These are phyloP conservation scores for Meloidogyne exigua DNA, from an alignment of 1,140 invertebrate species.

Conservation along the genomic window DNA sequence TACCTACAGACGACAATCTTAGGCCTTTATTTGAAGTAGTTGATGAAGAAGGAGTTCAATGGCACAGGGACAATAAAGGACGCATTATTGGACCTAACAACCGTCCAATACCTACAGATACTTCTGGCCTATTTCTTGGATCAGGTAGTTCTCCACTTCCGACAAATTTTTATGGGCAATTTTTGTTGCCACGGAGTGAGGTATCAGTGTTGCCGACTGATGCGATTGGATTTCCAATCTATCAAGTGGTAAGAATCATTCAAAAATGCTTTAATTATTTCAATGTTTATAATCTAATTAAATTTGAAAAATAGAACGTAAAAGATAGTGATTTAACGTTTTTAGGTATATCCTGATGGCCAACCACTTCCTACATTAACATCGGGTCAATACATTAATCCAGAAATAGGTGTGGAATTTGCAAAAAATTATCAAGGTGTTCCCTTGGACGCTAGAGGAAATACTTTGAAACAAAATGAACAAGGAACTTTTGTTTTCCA, in stretches of 20 bases:
- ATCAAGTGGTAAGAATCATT: background rate
- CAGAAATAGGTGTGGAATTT: constrained; percentile 35
- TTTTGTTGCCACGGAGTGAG: constrained; percentile 21
- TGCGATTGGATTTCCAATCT: background rate
- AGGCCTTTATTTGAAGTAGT: constrained; percentile 23
- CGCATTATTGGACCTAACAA: constrained; percentile 36
- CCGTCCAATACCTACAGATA: constrained; percentile 44
- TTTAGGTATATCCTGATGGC: constrained; percentile 38
- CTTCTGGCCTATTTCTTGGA: constrained; percentile 36
- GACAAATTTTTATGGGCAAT: constrained; percentile 41
- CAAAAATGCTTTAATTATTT: constrained; percentile 25
- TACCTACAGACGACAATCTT: constrained; percentile 21
- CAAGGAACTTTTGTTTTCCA: background rate
- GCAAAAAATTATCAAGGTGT: constrained; percentile 32
- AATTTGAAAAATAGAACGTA: too few species aligned
- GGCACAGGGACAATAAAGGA: constrained; percentile 3
- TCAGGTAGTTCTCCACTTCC: constrained; percentile 44
- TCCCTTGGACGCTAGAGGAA: constrained; percentile 30
- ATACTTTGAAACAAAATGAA: background rate
- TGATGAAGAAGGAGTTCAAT: constrained; percentile 21
- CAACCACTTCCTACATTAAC: constrained; percentile 40
- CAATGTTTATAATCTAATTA: too few species aligned
- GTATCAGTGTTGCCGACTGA: constrained; percentile 17
- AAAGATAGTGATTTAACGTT: too few species aligned
- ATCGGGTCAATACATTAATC: constrained; percentile 34